Conservation (phyloP, 37 sponge, comb jelly and placozoan genomes). For the Cliona cf. orientalis region DNA sequence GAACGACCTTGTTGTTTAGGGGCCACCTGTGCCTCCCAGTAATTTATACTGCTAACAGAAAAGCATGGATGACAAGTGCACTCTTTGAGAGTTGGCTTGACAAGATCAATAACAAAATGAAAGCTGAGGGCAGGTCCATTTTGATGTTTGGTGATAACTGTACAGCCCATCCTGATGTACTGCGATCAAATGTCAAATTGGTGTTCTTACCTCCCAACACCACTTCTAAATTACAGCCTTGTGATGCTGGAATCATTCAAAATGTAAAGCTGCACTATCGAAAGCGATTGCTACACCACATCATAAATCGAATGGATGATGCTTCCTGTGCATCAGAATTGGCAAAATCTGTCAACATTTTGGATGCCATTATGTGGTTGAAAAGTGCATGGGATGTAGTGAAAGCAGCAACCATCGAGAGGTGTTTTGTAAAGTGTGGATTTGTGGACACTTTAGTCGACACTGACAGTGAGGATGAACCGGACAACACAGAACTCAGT, state of each 20-base stretch:
- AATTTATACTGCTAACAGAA: background rate
- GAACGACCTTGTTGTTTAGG: background rate
- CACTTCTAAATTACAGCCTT: background rate
- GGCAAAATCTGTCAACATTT: background rate
- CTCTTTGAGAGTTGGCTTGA: background rate
- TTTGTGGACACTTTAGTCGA: too few relatives aligned
- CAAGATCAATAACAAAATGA: conserved; percentile 1
- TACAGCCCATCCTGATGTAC: background rate
- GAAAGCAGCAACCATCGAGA: background rate
- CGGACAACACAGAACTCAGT: background rate
- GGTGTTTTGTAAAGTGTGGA: background rate
- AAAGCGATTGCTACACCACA: background rate
- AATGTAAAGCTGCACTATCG: background rate
- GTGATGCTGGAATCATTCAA: conserved; percentile 4
- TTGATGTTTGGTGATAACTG: background rate
- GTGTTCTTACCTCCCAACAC: background rate
- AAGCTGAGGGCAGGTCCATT: background rate
- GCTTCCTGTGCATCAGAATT: conserved; percentile 2
- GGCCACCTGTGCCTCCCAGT: background rate
- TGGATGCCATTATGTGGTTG: conserved; percentile 4
- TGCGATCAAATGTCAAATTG: background rate
- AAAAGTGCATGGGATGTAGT: background rate
- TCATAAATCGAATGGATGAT: background rate
- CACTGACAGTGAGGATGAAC: background rate
- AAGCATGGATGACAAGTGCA: background rate